A percentile compares a stretch with the other conserved stretches of the same genome.
Conservation (phyloP, 2,797 vertebrate genomes). For the Gila robusta region DNA sequence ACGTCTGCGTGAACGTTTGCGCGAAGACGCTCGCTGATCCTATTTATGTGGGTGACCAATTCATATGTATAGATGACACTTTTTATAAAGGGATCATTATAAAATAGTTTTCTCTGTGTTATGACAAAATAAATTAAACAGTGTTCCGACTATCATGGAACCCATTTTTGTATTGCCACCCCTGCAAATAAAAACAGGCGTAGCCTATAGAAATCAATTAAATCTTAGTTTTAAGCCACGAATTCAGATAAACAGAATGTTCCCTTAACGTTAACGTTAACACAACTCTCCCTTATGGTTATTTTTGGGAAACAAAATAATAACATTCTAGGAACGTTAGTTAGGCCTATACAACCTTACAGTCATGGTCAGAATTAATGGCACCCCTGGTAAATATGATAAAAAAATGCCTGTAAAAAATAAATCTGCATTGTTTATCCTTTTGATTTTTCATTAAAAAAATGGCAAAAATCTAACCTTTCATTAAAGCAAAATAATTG, state of each 20-base stretch:
- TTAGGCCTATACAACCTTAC: background rate
- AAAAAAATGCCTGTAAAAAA: no score
- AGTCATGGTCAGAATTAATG: no score
- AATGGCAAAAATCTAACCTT: no score
- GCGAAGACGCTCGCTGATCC: background rate
- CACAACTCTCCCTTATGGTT: background rate
- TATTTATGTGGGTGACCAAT: background rate
- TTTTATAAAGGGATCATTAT: background rate
- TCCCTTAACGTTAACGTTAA: no score
- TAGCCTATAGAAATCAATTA: no score
- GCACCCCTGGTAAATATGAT: no score
- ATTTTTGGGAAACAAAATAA: background rate
- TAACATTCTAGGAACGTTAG: background rate
- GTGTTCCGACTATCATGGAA: background rate
- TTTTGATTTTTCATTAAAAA: no score
- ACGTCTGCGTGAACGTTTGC: constrained; percentile 7
- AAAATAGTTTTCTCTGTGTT: background rate
- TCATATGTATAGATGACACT: no score
- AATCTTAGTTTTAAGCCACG: no score
- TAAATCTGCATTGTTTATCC: no score
- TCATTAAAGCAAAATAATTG: no score
- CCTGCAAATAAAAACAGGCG: background rate
- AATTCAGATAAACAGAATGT: no score
- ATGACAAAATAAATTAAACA: background rate
- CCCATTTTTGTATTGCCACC: background rate